phyloP scores from a whole-genome alignment of 2,888 invertebrate species.

The Tricholauxania praeusta region DNA sequence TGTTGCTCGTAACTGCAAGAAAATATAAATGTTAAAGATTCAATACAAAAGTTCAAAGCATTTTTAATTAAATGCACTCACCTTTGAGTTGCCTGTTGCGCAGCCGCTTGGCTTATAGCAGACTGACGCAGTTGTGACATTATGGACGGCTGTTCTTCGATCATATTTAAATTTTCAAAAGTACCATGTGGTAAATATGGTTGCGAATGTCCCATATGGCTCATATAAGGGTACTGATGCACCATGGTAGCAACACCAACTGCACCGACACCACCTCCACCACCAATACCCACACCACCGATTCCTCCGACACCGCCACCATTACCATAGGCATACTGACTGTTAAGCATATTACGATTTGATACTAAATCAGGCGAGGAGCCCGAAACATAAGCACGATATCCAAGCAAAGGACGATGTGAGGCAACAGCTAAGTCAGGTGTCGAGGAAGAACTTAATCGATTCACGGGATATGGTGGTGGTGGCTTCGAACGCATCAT shows the following conservation, averaged over 20 bases:
- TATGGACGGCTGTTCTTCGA: constrained; percentile 67
- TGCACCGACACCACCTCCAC: constrained; percentile 41
- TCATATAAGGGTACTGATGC: constrained; percentile 61
- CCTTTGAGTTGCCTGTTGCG: constrained; percentile 51
- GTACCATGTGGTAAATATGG: constrained; percentile 74
- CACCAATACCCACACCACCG: constrained; percentile 34
- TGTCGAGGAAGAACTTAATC: constrained; percentile 85
- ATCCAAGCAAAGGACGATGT: constrained; percentile 69
- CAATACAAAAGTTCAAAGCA: not conserved
- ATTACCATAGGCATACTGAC: constrained; percentile 52
- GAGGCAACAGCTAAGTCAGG: constrained; percentile 85
- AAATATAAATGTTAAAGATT: not conserved
- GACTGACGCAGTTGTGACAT: constrained; percentile 62
- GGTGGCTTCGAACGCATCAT: constrained; percentile 77
- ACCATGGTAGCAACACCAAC: constrained; percentile 56
- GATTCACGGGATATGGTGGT: constrained; percentile 84
- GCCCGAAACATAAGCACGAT: constrained; percentile 75
- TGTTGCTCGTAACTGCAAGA: constrained; percentile 49
- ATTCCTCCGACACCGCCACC: constrained; percentile 45
- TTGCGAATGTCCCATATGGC: constrained; percentile 65
- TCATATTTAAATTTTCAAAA: constrained; percentile 78
- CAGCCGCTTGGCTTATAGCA: constrained; percentile 58
- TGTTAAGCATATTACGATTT: constrained; percentile 74
- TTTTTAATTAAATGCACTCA: constrained; percentile 33
- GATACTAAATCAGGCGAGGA: constrained; percentile 85